Base-by-base conservation (phyloP, 2,888 invertebrate species). In the Carcina quercana region DNA sequence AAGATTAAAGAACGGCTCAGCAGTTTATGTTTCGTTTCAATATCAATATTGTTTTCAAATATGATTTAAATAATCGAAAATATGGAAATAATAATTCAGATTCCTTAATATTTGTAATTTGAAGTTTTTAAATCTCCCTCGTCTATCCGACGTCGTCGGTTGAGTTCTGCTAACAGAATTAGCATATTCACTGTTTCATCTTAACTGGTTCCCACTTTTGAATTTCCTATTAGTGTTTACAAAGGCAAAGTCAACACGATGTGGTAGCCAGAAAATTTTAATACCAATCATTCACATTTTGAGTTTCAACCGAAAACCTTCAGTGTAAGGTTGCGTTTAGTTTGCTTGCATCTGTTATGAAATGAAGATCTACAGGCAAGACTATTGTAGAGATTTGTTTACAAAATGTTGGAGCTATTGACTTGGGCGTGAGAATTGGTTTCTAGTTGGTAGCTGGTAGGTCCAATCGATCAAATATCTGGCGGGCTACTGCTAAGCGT, bases 211-310 rank as follows among this genome's bases (percentile, higher is more conserved):
- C 63, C 76, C 72, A 75, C 72, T 80, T 82, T 79, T 74, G 72
- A 78, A 79, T 78, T 78, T 71, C 69, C 72, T 82, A 79, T 80
- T 78, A 79, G 64, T 80, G 65, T 79, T 79, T 79, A 82, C 78
- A 71, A 75, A 80, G 75, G 78, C 62, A 71, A 65, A 68, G 76
- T 78, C 73, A 79, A 80, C 69, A 76, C 56, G 55, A 55, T 61
- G 64, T 51, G 60, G 73, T 68, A 67, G 73, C 66, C 58, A 61
- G 67, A 64, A 57, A 59, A 61, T 59, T 11, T 61, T 56, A 61
- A 61, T 53, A 37, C 50, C n/a, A n/a, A n/a, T 45, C 32, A 32
- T 50, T 37, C 59, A 50, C 38, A 24, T 3, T 14, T 17, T 12
- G 3, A 15, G 28, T 30, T 6, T 21, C 15, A 13, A 15, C 30